phyloP scores from a whole-genome alignment of 2,888 invertebrate species.

The Belgica antarctica region DNA sequence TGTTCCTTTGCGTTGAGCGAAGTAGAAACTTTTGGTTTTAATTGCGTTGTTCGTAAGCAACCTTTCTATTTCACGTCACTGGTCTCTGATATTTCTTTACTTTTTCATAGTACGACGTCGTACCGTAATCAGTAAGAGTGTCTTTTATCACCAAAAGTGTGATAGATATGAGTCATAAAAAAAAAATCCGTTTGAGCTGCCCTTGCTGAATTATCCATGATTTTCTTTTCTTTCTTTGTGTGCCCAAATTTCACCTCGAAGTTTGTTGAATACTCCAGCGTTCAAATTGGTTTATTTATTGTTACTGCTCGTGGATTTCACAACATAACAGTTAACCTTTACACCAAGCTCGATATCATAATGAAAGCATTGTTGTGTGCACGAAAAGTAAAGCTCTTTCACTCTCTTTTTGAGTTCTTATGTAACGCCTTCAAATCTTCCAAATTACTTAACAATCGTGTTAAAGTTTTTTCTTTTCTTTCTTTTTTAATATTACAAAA shows the following conservation, averaged over 20 bases:
- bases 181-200: conserved; percentile 15
- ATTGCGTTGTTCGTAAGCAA: conserved; percentile 13
- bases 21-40: not conserved
- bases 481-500: conserved; percentile 42
- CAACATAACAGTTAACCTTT: conserved; percentile 18
- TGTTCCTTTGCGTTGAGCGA: conserved; percentile 19
- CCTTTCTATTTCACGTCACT: conserved; percentile 24
- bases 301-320: not conserved
- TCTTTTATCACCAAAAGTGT: conserved; percentile 37
- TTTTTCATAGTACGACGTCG: not conserved
- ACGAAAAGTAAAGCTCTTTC: not conserved
- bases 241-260: not conserved
- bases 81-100: conserved; percentile 10
- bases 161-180: conserved; percentile 43
- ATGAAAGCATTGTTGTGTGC: not conserved
- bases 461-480: conserved; percentile 42
- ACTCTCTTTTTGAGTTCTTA: conserved; percentile 40
- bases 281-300: too few relatives aligned
- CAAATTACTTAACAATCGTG: conserved; percentile 44
- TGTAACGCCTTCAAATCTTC: conserved; percentile 42
- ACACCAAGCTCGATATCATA: conserved; percentile 17
- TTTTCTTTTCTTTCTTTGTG: conserved; percentile 14
- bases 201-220: conserved; percentile 24
- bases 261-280: not conserved
- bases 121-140: conserved; percentile 36